Base-by-base conservation (phyloP, 2,797 vertebrate species). In the Eleutherodactylus coqui region DNA sequence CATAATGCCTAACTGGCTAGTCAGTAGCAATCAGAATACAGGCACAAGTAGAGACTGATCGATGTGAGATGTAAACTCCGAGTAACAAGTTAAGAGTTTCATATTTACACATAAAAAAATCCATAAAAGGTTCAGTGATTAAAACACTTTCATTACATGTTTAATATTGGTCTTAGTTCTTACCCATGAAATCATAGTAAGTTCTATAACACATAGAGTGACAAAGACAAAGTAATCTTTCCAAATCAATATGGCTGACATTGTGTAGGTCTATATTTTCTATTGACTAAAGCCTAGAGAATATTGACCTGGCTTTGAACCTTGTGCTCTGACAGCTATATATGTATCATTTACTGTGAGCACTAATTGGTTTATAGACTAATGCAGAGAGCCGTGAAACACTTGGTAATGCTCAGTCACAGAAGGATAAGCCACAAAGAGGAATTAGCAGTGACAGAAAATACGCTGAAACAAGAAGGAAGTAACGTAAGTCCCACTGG, bases 341-440 rank as follows among this genome's bases (percentile, higher is more conserved):
- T 95, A 94, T 90, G 90, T 95, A 96, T 94, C 93, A 82, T 93
- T 94, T 94, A 94, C 95, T 93, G 92, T 82, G 76, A 90, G 87
- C 88, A 88, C 88, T 93, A 93, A 92, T 93, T 92, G 93, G 92
- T 92, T 93, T 94, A 95, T 94, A 90, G 94, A 91, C 93, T 93
- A 94, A 93, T 90, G 93, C 95, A 96, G 87, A 89, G 94, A 96
- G 95, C 94, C 93, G 93, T 96, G 94, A 96, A 96, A 95, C 93
- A 94, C 93, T 93, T 94, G 92, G 92, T 93, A 95, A 96, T 96
- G 95, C 94, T 96, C 94, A 94, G 94, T 95, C 95, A 93, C 94
- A 96, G 94, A 93, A 91, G 93, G 90, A 91, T 88, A 91, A 90
- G 90, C 91, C 92, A 91, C 86, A 86, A 92, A 88, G 90, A 88